These are phyloP conservation scores for Heloderma charlesbogerti DNA, from an alignment of 2,113 vertebrate species.

Conservation along the genomic window DNA sequence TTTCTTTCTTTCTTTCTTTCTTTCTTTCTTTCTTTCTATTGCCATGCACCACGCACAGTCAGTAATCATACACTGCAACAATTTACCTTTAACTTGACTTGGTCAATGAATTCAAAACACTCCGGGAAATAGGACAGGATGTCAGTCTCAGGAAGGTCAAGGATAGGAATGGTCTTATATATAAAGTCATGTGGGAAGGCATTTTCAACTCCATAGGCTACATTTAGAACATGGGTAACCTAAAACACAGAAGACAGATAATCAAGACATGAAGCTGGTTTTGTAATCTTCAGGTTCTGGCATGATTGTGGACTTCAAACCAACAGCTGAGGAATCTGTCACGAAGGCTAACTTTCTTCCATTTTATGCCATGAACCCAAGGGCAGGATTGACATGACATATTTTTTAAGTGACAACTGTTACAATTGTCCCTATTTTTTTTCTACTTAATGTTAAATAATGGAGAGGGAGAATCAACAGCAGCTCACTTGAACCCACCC, in stretches of 20 bases:
- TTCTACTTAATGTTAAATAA: background rate
- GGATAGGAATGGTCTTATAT: slow-evolving; percentile 85
- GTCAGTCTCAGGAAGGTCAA: slow-evolving; percentile 93
- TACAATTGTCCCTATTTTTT: too few species aligned
- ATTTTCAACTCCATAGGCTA: slow-evolving; percentile 94
- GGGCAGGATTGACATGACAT: background rate
- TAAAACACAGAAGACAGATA: slow-evolving; percentile 64
- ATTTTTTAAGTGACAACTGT: background rate
- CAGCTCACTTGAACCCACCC: background rate
- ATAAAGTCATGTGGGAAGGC: slow-evolving; percentile 83
- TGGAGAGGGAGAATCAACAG: background rate
- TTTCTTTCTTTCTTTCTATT: too few species aligned
- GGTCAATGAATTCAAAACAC: slow-evolving; percentile 92
- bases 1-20: background rate
- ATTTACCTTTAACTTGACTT: slow-evolving; percentile 86
- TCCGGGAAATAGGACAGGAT: slow-evolving; percentile 89
- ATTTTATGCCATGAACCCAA: slow-evolving; percentile 6
- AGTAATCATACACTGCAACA: slow-evolving; percentile 32
- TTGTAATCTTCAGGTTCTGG: background rate
- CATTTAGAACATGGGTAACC: slow-evolving; percentile 95
- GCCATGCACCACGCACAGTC: background rate
- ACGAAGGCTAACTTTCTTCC: slow-evolving; percentile 13
- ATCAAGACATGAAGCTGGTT: slow-evolving; percentile 23
- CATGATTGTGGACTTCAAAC: background rate
- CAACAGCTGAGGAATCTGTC: slow-evolving; percentile 6